These are phyloP conservation scores for Mionectes macconnelli DNA, from an alignment of 2,113 vertebrate species.

Conservation along the genomic window DNA sequence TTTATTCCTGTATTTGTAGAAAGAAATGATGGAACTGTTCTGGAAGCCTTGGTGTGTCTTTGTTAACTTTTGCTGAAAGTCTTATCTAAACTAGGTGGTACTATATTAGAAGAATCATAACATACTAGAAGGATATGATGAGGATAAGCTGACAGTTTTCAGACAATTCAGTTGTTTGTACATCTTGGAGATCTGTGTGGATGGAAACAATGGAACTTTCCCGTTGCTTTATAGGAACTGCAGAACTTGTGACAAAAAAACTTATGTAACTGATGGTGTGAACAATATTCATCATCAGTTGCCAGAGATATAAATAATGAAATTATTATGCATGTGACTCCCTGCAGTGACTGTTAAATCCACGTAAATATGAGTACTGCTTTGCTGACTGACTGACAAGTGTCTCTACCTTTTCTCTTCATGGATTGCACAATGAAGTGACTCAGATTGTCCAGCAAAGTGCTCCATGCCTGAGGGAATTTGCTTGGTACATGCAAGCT, in stretches of 20 bases:
- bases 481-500: neutral
- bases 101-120: neutral
- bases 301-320: neutral
- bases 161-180: neutral
- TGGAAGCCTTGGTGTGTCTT: neutral
- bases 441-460: neutral
- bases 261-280: neutral
- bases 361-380: neutral
- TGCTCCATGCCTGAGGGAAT: neutral
- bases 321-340: neutral
- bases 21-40: neutral
- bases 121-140: neutral
- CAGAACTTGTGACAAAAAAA: neutral
- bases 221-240: neutral
- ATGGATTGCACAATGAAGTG: constrained; percentile 12
- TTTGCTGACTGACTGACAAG: constrained; percentile 4
- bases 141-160: neutral
- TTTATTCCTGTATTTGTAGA: neutral
- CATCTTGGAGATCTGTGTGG: neutral
- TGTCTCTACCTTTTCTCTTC: neutral
- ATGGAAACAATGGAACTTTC: neutral
- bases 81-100: neutral
- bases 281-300: neutral
- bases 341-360: neutral
- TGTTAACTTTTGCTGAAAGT: neutral